A percentile compares a stretch with the other conserved stretches of the same genome.
These are phyloP conservation scores for Amaurobius ferox DNA, from an alignment of 2,888 invertebrate species.

Conservation along the genomic window DNA sequence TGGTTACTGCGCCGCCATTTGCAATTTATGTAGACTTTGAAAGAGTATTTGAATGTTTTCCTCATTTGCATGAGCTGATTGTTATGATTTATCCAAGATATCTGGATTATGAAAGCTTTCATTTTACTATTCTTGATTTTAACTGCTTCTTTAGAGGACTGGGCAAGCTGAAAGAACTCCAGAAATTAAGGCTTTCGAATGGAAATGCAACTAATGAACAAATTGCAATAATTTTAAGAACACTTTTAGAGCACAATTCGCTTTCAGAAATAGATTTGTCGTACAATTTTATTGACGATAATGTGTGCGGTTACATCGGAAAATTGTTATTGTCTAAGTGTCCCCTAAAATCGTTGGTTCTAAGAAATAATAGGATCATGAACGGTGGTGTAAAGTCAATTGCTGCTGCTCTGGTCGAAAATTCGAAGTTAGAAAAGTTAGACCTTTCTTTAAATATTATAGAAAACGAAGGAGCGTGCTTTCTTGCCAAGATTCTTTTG, in stretches of 20 bases:
- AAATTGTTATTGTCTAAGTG: conserved; percentile 18
- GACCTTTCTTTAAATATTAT: conserved; percentile 48
- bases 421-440: conserved; percentile 6
- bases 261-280: conserved; percentile 34
- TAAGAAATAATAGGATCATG: conserved; percentile 33
- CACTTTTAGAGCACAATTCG: neutral
- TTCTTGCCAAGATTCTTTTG: conserved; percentile 17
- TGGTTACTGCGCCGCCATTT: neutral
- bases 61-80: conserved; percentile 16
- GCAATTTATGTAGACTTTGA: conserved; percentile 20
- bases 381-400: conserved; percentile 13
- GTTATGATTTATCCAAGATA: neutral
- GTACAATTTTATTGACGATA: conserved; percentile 30
- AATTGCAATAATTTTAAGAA: neutral
- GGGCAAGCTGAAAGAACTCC: neutral
- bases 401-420: conserved; percentile 25
- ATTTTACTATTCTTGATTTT: conserved; percentile 23
- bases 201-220: conserved; percentile 11
- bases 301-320: neutral
- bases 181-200: conserved; percentile 36
- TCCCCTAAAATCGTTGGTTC: conserved; percentile 13
- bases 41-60: neutral
- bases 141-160: conserved; percentile 30
- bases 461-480: conserved; percentile 26
- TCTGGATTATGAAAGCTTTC: neutral